Base-by-base conservation (phyloP, 2,113 vertebrate species). In the Pleuronectes platessa region DNA sequence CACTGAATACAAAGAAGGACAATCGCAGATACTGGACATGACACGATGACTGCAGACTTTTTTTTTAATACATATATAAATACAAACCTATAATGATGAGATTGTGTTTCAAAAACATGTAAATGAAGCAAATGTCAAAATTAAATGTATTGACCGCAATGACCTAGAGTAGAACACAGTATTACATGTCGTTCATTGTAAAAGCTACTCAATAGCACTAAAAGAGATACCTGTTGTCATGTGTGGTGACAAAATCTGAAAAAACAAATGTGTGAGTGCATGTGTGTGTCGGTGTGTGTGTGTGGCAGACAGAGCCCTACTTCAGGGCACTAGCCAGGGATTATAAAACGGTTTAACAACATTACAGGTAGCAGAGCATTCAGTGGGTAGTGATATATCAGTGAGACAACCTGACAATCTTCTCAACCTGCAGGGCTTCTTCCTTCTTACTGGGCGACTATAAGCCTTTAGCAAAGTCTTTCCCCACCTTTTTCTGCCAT, bases 401-500 rank as follows among this genome's bases (percentile, higher is more conserved):
- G 47, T 47, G 10, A 73, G 68, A 65, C 77, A 76, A 78, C n/a
- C 61, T 60, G 61, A 71, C 54, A 78, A 60, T 26, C 15, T 58
- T 21, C 58, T 58, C 20, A 72, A 69, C 20, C 53, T 64, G 58
- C 64, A 68, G 58, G 54, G 51, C 24, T 18, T 40, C n/a, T 76
- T 42, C 21, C 42, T 45, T 66, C 40, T 71, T n/a, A 68, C 59
- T 37, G 24, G 17, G 1, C 24, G 31, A 61, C 68, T 23, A 47
- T 17, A 42, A 62, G 49, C 47, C 20, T 61, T 80, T 7, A 40
- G 58, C 15, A 64, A 61, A 65, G 23, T 49, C 42, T 53, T 26
- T 45, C 11, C 6, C 20, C 9, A 10, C 15, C 13, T 15, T 37
- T 64, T 5, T 31, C 20, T 62, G 21, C 18, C 20, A 70, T 23